Base-by-base conservation (phyloP, 2,888 invertebrate genomes). In the Adelognathus sp. region DNA sequence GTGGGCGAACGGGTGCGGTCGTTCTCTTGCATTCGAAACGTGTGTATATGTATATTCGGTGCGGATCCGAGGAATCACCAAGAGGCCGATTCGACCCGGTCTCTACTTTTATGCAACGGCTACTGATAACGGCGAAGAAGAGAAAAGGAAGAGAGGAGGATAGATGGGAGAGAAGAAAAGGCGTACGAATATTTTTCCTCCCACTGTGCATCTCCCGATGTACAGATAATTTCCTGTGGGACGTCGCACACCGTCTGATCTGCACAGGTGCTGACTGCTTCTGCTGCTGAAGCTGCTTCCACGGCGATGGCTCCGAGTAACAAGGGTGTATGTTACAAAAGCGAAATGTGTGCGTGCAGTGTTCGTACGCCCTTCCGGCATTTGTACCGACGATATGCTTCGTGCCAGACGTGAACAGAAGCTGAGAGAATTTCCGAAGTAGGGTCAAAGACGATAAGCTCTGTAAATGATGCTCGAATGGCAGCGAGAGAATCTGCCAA, bases 41-140 rank as follows among this genome's bases (percentile, higher is more conserved):
- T n/a, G n/a, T n/a, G n/a, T n/a, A n/a, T n/a, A n/a, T n/a, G n/a
- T 18, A 27, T 67, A 27, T 54, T 54, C 54, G 16, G 11, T n/a
- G 24, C 14, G 36, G 9, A 39, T 29, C 41, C 54, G 46, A 16
- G 54, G 29, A 54, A 39, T 67, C 67, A 11, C 39, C 54, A 18
- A 54, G 67, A 67, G 67, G 29, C 54, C 27, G 52, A 54, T 67
- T 54, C 27, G 16, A 16, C 64, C 29, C 14, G 27, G 6, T 33
- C 24, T 5, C 29, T 6, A 16, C 16, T 60, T 11, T 67, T 54
- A 16, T 29, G 39, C 29, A 41, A 29, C 29, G 16, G 6, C 36
- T 18, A 21, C 54, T 16, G 67, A 67, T 67, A 67, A 41, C 54
- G 3, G 11, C 18, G 14, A 63, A 41, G 11, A 21, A 58, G 6